Conservation (phyloP, 2,888 invertebrate species). For the Seladonia tumulorum region DNA sequence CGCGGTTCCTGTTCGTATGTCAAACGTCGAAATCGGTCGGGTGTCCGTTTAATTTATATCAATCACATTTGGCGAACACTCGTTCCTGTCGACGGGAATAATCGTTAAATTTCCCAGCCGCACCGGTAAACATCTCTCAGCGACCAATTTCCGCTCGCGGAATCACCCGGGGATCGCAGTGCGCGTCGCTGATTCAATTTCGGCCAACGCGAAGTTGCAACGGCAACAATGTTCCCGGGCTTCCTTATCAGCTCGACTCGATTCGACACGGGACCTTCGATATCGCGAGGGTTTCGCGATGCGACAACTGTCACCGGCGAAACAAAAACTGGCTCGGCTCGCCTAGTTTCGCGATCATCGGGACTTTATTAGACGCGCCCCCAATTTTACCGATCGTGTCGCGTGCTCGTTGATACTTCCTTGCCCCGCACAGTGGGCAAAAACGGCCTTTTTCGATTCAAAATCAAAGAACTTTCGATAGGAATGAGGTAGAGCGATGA, state of each 20-base stretch:
- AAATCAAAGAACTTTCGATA: no score
- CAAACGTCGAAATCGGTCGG: neutral
- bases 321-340: neutral
- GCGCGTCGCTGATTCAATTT: constrained; percentile 8
- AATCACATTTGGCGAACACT: constrained; percentile 13
- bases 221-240: neutral
- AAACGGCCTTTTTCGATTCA: no score
- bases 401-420: constrained; percentile 11
- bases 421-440: no score
- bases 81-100: constrained; percentile 3
- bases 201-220: neutral
- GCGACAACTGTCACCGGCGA: neutral
- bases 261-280: neutral
- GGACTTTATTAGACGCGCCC: neutral
- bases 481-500: no score
- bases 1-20: neutral
- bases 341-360: neutral
- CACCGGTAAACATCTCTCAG: constrained; percentile 8
- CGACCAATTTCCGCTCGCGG: constrained; percentile 8
- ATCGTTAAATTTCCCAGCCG: constrained; percentile 5
- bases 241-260: neutral
- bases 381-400: constrained; percentile 10
- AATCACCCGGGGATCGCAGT: neutral
- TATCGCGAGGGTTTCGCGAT: neutral
- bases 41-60: constrained; percentile 3